phyloP scores from a whole-genome alignment of 1,140 invertebrate genomes.

The Drosophila arawakana region DNA sequence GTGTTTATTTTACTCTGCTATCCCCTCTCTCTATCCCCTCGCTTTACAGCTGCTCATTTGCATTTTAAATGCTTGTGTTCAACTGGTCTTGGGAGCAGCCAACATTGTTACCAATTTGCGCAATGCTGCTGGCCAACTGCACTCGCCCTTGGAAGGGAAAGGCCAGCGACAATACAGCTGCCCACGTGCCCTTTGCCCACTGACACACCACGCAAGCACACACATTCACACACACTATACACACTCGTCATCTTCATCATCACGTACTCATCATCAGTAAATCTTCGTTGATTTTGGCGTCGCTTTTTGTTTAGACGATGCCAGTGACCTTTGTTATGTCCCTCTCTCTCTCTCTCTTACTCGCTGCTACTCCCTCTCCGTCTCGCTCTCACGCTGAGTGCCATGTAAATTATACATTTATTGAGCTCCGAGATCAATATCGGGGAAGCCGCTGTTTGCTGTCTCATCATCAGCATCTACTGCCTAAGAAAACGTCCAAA shows the following conservation, averaged over 20 bases:
- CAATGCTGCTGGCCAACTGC: constrained; percentile 55
- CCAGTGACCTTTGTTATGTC: constrained; percentile 73
- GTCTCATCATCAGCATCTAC: constrained; percentile 32
- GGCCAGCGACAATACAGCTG: constrained; percentile 31
- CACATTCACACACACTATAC: not conserved
- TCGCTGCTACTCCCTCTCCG: not conserved
- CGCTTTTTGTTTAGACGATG: constrained; percentile 48
- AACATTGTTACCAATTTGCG: constrained; percentile 48
- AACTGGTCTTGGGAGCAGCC: constrained; percentile 32
- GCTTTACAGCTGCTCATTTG: constrained; percentile 48
- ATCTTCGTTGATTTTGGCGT: constrained; percentile 32
- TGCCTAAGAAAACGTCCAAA: constrained; percentile 1
- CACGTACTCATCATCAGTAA: constrained; percentile 47
- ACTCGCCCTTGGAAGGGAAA: constrained; percentile 50
- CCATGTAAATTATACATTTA: constrained; percentile 54
- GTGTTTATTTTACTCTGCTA: constrained; percentile 9
- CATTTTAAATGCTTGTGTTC: constrained; percentile 45
- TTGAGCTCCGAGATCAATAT: constrained; percentile 57
- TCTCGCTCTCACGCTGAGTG: constrained; percentile 5
- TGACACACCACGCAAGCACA: constrained; percentile 20
- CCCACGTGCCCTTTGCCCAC: constrained; percentile 65
- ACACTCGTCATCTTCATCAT: constrained; percentile 47
- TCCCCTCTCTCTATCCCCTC: constrained; percentile 19
- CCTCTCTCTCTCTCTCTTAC: constrained; percentile 16
- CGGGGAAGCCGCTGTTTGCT: constrained; percentile 51